Conservation (phyloP, 1,140 invertebrate species). For the Xylocopa sonorina region DNA sequence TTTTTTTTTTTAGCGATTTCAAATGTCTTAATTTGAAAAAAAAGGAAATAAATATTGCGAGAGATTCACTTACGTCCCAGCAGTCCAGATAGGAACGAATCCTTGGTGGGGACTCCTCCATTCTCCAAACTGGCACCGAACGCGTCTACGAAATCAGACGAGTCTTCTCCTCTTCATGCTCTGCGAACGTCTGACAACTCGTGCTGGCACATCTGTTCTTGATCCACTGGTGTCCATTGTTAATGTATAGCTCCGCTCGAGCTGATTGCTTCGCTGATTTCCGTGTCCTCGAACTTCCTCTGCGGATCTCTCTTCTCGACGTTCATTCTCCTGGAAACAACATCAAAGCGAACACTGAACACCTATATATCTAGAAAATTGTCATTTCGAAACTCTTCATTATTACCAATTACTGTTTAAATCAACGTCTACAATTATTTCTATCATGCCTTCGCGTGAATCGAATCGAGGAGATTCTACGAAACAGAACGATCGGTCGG, state of each 20-base stretch:
- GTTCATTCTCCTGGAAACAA: conserved; percentile 26
- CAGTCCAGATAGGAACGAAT: conserved; percentile 80
- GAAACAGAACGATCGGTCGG: no score
- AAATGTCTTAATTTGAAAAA: not conserved
- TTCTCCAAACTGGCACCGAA: conserved; percentile 60
- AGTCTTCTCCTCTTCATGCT: conserved; percentile 71
- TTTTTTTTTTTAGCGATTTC: not conserved
- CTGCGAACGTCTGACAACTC: conserved; percentile 25
- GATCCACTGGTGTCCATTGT: conserved; percentile 20
- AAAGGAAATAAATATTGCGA: not conserved
- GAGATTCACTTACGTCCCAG: conserved; percentile 79
- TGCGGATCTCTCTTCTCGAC: not conserved
- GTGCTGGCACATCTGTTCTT: conserved; percentile 8
- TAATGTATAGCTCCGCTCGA: conserved; percentile 2
- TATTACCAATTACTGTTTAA: no score
- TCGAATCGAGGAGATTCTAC: not conserved
- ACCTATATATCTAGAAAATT: no score
- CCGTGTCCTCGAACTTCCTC: not conserved
- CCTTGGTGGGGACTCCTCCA: conserved; percentile 78
- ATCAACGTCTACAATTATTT: no score
- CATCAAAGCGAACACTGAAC: not conserved
- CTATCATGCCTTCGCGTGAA: no score
- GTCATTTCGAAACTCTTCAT: no score
- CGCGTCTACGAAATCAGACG: conserved; percentile 55
- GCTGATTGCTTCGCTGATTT: no score